These are phyloP conservation scores for Anguilla obscura DNA, from an alignment of 2,797 vertebrate species.

Conservation along the genomic window DNA sequence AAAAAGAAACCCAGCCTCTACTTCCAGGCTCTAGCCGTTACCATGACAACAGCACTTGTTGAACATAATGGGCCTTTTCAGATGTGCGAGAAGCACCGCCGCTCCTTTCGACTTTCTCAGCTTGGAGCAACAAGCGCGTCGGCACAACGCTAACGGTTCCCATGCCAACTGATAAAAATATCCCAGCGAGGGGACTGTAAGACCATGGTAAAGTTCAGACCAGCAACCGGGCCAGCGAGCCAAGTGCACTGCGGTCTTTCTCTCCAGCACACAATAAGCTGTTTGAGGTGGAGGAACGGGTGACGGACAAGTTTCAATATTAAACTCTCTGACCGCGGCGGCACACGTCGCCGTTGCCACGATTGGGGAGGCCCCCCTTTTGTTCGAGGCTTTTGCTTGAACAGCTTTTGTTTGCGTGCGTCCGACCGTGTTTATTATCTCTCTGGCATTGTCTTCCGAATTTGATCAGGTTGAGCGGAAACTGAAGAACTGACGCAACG, in stretches of 20 bases:
- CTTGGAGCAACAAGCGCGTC: constrained; percentile 23
- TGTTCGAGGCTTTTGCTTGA: background rate
- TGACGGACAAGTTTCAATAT: constrained; percentile 18
- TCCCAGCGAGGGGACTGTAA: background rate
- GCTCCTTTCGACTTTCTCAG: constrained; percentile 33
- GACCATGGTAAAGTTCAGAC: constrained; percentile 46
- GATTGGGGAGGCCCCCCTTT: background rate
- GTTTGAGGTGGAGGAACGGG: background rate
- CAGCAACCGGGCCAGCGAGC: background rate
- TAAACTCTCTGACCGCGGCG: background rate
- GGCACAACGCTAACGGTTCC: constrained; percentile 23
- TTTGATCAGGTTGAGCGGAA: constrained; percentile 17
- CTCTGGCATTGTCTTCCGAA: background rate
- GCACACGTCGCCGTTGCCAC: background rate
- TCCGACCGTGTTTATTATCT: background rate
- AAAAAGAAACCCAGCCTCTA: background rate
- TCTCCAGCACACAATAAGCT: constrained; percentile 19
- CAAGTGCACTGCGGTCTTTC: too few relatives aligned
- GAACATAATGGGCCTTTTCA: constrained; percentile 36
- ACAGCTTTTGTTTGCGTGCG: constrained; percentile 12
- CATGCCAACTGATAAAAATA: constrained; percentile 35
- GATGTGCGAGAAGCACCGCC: constrained; percentile 37
- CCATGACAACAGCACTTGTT: constrained; percentile 42
- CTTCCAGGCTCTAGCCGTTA: constrained; percentile 38
- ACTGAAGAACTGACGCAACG: background rate